These are phyloP conservation scores for Atherinomorus stipes DNA, from an alignment of 2,113 vertebrate species.

Conservation along the genomic window DNA sequence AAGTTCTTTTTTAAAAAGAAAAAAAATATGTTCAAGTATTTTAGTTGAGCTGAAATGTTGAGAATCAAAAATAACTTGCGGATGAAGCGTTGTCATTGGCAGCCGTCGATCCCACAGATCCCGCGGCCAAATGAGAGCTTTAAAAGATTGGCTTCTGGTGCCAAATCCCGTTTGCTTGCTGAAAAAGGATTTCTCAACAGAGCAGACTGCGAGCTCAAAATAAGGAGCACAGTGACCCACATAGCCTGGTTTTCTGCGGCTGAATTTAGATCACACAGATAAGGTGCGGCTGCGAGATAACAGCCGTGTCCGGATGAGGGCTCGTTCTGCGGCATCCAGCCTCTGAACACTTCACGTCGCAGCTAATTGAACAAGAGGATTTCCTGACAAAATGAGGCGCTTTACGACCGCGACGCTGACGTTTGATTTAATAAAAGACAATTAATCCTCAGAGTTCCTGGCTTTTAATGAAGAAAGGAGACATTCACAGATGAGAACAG, in stretches of 20 bases:
- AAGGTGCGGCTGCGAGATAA: slow-evolving; percentile 4
- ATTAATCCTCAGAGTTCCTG: not conserved
- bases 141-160: slow-evolving; percentile 54
- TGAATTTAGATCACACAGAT: slow-evolving; percentile 17
- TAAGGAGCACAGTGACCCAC: slow-evolving; percentile 63
- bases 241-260: slow-evolving; percentile 28
- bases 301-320: not conserved
- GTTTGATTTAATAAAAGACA: not conserved
- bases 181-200: slow-evolving; percentile 61
- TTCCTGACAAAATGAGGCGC: too few relatives aligned
- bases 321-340: not conserved
- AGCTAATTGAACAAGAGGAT: not conserved
- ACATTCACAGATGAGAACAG: not conserved
- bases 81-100: slow-evolving; percentile 73
- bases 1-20: slow-evolving; percentile 40
- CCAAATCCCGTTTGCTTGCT: slow-evolving; percentile 68
- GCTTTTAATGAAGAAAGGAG: not conserved
- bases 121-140: slow-evolving; percentile 62
- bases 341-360: not conserved
- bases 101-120: slow-evolving; percentile 55
- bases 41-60: slow-evolving; percentile 60
- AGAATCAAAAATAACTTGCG: slow-evolving; percentile 72
- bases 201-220: slow-evolving; percentile 70
- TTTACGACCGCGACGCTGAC: not conserved
- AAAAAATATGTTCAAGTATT: slow-evolving; percentile 71